Evolutionary conservation across 2,113 vertebrate species (phyloP), one percentile per base, ranked within the genome.

Genomic region (Mionectes macconnelli): DNA sequence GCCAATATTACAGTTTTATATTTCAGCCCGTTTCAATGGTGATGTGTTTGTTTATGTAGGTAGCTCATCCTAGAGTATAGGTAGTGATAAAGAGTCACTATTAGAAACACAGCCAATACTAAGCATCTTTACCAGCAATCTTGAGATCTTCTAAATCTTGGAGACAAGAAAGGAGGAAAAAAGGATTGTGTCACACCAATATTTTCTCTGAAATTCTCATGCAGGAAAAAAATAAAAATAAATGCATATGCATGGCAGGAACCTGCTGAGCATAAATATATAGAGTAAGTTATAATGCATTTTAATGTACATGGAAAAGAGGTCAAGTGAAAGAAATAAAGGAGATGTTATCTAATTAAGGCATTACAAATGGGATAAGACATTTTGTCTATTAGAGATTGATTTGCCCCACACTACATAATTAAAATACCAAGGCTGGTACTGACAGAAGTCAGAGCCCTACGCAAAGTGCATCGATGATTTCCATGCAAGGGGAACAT

Each of bases 311-410:
- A 35, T 25, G 11, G 9, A 60, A 79, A 80, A 84, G 25, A 69
- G 49, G 40, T 70, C 59, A 81, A 57, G 62, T 72, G 84, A 77
- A 89, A 93, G 22, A 96, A 93, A 72, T 16, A 60, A 56, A 88
- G 53, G 5, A 57, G 5, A 47, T 9, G 4, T 42, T 88, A 39
- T 63, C 49, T 93, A 63, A 14, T 72, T 76, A 93, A 60, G 44
- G 70, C 49, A 44, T 91, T 72, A 70, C 56, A 89, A 94, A 93
- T 49, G 44, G 57, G 37, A 25, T 60, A 76, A 94, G 87, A 73
- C 79, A 66, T 80, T 91, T 83, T 83, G 53, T 80, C 45, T 87
- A n/a, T 93, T 42, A 68, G 52, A 68, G 44, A 89, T 87, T 47
- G 60, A 93, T 94, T 93, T 68, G 22, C 19, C 47, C 25, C 27